Conservation (phyloP, 1,140 invertebrate genomes). For the Odontomachus brunneus region DNA sequence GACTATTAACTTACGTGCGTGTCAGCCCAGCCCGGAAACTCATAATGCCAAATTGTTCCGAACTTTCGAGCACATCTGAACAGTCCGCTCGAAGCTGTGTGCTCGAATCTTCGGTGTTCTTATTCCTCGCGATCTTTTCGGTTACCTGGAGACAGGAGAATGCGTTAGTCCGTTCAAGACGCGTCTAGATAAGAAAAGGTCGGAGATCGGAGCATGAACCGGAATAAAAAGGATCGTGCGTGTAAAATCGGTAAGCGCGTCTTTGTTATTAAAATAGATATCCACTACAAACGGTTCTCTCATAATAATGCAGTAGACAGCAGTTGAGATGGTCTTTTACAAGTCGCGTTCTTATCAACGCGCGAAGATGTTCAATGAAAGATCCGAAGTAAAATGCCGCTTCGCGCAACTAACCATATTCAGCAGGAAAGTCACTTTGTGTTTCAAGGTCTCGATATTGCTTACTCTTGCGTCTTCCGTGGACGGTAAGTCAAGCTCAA, state of each 20-base stretch:
- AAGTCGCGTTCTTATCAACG: background rate
- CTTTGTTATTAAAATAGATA: conserved; percentile 38
- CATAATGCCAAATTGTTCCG: conserved; percentile 4
- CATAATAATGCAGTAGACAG: background rate
- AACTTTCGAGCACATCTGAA: background rate
- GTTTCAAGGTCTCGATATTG: conserved; percentile 19
- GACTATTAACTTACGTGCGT: conserved; percentile 33
- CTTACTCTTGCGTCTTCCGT: background rate
- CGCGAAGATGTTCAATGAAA: background rate
- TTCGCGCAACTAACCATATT: conserved; percentile 18
- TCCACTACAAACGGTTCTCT: background rate
- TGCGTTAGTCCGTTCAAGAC: background rate
- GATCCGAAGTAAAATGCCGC: background rate
- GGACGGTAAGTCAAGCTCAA: background rate
- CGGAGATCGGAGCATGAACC: background rate
- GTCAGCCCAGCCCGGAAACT: background rate
- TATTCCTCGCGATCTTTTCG: conserved; percentile 13
- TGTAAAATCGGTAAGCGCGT: background rate
- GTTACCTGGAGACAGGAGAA: conserved; percentile 4
- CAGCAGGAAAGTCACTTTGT: conserved; percentile 19
- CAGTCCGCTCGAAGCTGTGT: conserved; percentile 19
- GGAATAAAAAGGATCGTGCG: background rate
- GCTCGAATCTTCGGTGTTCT: conserved; percentile 4
- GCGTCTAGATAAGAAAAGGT: background rate
- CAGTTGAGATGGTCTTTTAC: background rate